Percentiles rank a stretch among this genome's conserved stretches.
These are phyloP conservation scores for Creontiades dilutus DNA, from an alignment of 2,888 invertebrate genomes.

Conservation along the genomic window DNA sequence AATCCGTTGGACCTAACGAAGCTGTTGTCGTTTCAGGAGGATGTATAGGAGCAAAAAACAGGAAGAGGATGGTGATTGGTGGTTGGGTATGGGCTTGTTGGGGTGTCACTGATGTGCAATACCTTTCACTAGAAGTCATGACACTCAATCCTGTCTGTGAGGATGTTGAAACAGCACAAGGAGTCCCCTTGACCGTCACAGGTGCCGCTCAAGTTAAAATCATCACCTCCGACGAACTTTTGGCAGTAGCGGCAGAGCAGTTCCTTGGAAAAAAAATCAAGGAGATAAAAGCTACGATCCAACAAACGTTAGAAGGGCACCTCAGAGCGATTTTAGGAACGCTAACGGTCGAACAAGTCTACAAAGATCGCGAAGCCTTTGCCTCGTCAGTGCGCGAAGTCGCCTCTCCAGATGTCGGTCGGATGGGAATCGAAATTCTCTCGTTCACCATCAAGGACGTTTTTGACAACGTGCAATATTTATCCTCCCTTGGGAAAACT, in stretches of 20 bases:
- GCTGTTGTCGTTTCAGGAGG: slow-evolving; percentile 85
- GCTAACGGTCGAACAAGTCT: slow-evolving; percentile 98
- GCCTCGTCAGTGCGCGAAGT: slow-evolving; percentile 97
- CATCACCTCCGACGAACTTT: slow-evolving; percentile 96
- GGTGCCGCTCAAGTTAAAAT: slow-evolving; percentile 98
- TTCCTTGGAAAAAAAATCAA: slow-evolving; percentile 94
- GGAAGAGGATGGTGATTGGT: slow-evolving; percentile 85
- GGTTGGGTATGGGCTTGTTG: slow-evolving; percentile 99
- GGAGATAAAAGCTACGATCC: slow-evolving; percentile 94
- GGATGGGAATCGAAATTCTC: slow-evolving; percentile 99
- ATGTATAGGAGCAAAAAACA: slow-evolving; percentile 89
- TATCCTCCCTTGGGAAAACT: slow-evolving; percentile 94
- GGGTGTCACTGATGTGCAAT: slow-evolving; percentile 96
- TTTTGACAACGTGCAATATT: slow-evolving; percentile 96
- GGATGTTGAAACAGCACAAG: slow-evolving; percentile 96
- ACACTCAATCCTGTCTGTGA: slow-evolving; percentile 98
- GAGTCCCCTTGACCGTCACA: slow-evolving; percentile 96
- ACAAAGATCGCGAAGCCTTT: slow-evolving; percentile 98
- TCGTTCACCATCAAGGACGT: slow-evolving; percentile 99
- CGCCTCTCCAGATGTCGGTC: slow-evolving; percentile 98
- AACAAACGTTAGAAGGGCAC: slow-evolving; percentile 97
- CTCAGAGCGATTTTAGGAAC: slow-evolving; percentile 96
- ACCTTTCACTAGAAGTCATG: slow-evolving; percentile 93
- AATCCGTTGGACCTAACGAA: slow-evolving; percentile 1
- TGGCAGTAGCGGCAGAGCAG: slow-evolving; percentile 97